Evolutionary conservation across 2,888 invertebrate species (phyloP), one percentile per base, ranked within the genome.

Genomic region (Clanis bilineata): DNA sequence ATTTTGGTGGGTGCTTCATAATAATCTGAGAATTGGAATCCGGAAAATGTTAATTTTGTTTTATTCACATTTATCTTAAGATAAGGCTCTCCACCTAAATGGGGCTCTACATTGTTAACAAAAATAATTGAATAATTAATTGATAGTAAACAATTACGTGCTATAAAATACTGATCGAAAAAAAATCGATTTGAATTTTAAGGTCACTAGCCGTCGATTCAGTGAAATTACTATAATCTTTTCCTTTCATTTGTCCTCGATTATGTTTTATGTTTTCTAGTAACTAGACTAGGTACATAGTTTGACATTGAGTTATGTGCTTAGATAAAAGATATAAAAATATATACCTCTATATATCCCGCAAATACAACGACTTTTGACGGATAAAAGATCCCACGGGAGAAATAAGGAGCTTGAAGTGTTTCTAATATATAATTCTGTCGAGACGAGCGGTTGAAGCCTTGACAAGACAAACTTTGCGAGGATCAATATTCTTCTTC

Each of bases 211-310:
- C 51, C 28, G n/a, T 56, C 38, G 55, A 36, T 60, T 58, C 60
- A 38, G 61, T 36, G 57, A 65, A 68, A 68, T 51, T 64, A 61
- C 59, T 64, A 62, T 64, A 62, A 65, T 43, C 56, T 51, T 63
- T 58, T 58, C 62, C 18, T 51, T 51, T 32, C 32, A 51, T 51
- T 51, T 51, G 51, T 51, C 51, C 51, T 51, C 51, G 51, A 32
- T 51, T 47, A 6, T 18, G 28, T 28, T 28, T 51, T 32, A 51
- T 9, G 28, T 28, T 51, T 32, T 0, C 32, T 10, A 18, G 32
- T 12, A 36, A 10, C 36, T 32, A 51, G 7, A 4, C 10, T 28
- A 10, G 18, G 15, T 18, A 51, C n/a, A 32, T 3, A 10, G 12
- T 28, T 51, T 51, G 51, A 32, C 51, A 32, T 32, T 51, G 32